Percentiles rank a stretch among this genome's conserved stretches.
phyloP scores from a whole-genome alignment of 2,888 invertebrate species.

The Cantharis rufa region DNA sequence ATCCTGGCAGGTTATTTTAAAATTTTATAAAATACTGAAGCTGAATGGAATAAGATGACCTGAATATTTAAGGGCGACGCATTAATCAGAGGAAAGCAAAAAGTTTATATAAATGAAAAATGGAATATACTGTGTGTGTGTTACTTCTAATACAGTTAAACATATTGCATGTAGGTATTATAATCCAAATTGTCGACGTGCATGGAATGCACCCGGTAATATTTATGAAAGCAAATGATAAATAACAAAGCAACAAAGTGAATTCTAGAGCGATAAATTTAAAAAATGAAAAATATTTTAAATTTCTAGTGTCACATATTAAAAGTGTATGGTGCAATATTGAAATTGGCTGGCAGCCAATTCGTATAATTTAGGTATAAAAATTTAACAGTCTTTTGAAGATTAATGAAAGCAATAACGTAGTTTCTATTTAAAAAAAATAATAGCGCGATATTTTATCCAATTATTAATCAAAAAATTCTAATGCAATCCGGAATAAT shows the following conservation, averaged over 20 bases:
- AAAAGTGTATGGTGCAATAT: neutral
- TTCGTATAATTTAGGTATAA: neutral
- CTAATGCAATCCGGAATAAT: neutral
- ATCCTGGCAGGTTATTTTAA: too few relatives aligned
- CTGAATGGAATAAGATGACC: too few relatives aligned
- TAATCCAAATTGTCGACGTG: neutral
- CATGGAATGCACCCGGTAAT: neutral
- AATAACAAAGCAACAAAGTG: neutral
- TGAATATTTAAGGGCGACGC: neutral
- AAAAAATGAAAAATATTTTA: neutral
- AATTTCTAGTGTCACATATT: neutral
- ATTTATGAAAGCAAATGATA: neutral
- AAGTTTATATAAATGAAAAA: neutral
- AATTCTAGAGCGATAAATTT: neutral
- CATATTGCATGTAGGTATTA: neutral
- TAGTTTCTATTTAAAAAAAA: neutral
- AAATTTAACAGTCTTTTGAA: neutral
- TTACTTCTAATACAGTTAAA: neutral
- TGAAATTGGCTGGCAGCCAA: neutral
- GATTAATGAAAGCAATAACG: neutral
- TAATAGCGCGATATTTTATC: neutral
- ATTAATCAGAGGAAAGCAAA: neutral
- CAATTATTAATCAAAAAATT: neutral
- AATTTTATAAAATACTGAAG: too few relatives aligned
- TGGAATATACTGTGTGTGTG: neutral